phyloP scores from a whole-genome alignment of 2,888 invertebrate species.

The Octonoba sinensis region DNA sequence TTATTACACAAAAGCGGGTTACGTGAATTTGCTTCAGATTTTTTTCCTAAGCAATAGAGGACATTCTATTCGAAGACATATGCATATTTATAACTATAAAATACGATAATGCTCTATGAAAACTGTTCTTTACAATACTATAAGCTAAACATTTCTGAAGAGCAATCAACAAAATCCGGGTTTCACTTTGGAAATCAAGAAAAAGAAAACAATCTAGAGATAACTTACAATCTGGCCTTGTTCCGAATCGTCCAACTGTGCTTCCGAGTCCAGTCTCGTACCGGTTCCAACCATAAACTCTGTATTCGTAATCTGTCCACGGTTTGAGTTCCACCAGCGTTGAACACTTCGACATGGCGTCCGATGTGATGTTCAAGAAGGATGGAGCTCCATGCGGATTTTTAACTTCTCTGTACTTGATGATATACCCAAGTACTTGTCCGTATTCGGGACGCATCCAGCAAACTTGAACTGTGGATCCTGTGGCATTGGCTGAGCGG shows the following conservation, averaged over 20 bases:
- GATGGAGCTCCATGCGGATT: conserved; percentile 53
- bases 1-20: no score
- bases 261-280: conserved; percentile 64
- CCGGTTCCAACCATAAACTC: conserved; percentile 65
- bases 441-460: conserved; percentile 57
- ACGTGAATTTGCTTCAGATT: no score
- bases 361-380: conserved; percentile 54
- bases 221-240: conserved; percentile 61
- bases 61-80: no score
- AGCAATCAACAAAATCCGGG: no score
- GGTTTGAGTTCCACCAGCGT: conserved; percentile 57
- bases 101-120: no score
- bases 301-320: conserved; percentile 65
- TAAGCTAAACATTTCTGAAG: no score
- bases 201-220: no score
- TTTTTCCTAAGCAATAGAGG: no score
- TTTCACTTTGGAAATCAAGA: no score
- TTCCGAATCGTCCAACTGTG: conserved; percentile 62
- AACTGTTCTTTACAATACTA: no score
- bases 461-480: conserved; percentile 56
- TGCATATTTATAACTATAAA: no score
- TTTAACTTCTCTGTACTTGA: conserved; percentile 56
- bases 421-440: conserved; percentile 57
- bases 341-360: conserved; percentile 56
- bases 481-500: conserved; percentile 49